Base-by-base conservation (phyloP, 2,888 invertebrate species). In the Oscheius sp. region DNA sequence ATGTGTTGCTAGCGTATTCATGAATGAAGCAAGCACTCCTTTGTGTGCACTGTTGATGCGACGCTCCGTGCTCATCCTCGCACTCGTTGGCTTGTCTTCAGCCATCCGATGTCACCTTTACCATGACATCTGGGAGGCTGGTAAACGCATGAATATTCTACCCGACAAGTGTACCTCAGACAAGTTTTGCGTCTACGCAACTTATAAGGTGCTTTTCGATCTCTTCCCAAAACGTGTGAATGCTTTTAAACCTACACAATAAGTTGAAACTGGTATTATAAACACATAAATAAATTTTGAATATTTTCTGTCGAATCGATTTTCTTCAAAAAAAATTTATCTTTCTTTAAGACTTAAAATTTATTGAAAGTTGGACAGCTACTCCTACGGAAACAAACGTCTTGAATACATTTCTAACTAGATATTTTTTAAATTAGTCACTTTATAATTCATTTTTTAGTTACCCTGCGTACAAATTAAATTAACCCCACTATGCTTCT, bases 121-220 rank as follows among this genome's bases (percentile, higher is more conserved):
- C 56, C 80, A 80, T 66, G 72, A 74, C 38, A 75, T 78, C 56
- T 61, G 61, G 33, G 78, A 80, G 61, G 77, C 74, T 38, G 73
- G 76, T 9, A 75, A 75, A 38, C 45, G 68, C 9, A 69, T 78
- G 28, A 41, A 44, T 22, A 81, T 81, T 44, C 70, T 73, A 14
- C 77, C 72, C 12, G 73, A 75, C 36, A 65, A 74, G 14, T 81
- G 81, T 59, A 61, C 56, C 22, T 68, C 75, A 3, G 45, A 33
- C 9, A 63, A 59, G 41, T 76, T 72, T 57, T 77, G 77, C 56
- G 66, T 77, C 24, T 32, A 36, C 22, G 77, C 65, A n/a, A 62
- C 54, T 26, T 77, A 77, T 41, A 64, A 64, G 51, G 59, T 59
- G 26, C 41, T 41, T 59, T 41, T 57, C 26, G 47, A 47, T 47